Conservation (phyloP, 2,113 vertebrate species). For the Misgurnus mizolepis region DNA sequence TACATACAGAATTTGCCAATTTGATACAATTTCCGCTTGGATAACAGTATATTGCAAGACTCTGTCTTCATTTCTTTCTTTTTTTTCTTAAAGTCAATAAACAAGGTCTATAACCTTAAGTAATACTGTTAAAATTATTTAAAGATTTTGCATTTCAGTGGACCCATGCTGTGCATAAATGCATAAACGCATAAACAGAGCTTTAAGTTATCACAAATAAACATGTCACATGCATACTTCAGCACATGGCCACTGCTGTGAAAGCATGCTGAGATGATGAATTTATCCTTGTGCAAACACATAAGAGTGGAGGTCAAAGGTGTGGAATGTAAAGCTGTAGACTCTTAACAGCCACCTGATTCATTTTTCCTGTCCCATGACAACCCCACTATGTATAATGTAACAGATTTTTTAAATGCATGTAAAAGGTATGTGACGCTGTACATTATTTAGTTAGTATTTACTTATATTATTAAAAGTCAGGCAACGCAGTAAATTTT, state of each 20-base stretch:
- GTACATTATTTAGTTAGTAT: background rate
- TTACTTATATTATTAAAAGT: background rate
- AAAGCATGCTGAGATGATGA: background rate
- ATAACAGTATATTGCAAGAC: background rate
- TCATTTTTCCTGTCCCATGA: conserved; percentile 1
- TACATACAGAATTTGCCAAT: background rate
- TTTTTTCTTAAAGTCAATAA: too few relatives aligned
- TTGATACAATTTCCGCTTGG: background rate
- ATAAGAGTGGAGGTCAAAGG: conserved; percentile 28
- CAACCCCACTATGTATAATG: background rate
- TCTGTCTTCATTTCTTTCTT: too few relatives aligned
- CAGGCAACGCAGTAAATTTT: too few relatives aligned
- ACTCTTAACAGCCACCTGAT: conserved; percentile 10
- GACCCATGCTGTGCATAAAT: background rate
- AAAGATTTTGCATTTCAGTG: background rate
- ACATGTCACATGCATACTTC: conserved; percentile 5
- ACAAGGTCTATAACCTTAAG: background rate
- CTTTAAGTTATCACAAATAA: conserved; percentile 23
- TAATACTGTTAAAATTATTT: background rate
- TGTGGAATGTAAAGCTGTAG: conserved; percentile 33
- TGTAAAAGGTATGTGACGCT: background rate
- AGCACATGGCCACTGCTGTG: conserved; percentile 5
- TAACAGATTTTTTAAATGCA: background rate
- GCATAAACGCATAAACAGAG: conserved; percentile 31
- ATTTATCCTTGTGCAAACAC: conserved; percentile 35